Percentiles rank a stretch among this genome's conserved stretches.
Conservation (phyloP, 2,888 invertebrate genomes). For the Cosmopolites sordidus region DNA sequence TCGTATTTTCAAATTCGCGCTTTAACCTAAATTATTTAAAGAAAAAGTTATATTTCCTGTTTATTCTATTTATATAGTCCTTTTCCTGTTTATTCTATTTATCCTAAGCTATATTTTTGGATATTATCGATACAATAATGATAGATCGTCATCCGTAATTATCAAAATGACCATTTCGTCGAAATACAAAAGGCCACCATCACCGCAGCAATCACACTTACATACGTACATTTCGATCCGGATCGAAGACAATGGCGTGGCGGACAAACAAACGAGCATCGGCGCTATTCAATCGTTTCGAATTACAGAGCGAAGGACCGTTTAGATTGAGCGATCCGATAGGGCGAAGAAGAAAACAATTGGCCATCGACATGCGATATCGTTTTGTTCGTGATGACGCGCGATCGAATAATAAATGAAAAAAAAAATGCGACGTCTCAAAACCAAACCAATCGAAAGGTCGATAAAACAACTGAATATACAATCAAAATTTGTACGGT, state of each 20-base stretch:
- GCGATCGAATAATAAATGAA: no score
- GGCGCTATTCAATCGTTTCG: slow-evolving; percentile 26
- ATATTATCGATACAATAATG: no score
- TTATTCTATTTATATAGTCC: no score
- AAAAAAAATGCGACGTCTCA: no score
- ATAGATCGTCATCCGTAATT: not conserved
- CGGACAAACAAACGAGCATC: slow-evolving; percentile 24
- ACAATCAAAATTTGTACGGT: no score
- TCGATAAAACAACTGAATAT: no score
- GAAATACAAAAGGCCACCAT: slow-evolving; percentile 19
- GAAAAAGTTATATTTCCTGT: no score
- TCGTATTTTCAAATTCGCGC: no score
- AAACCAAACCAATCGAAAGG: no score
- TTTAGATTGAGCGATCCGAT: slow-evolving; percentile 27
- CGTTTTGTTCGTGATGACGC: slow-evolving; percentile 2
- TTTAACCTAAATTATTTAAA: no score
- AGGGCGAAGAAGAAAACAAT: slow-evolving; percentile 16
- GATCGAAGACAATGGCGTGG: slow-evolving; percentile 14
- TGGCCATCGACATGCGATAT: slow-evolving; percentile 20
- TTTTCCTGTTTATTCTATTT: no score
- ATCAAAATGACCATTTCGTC: slow-evolving; percentile 5
- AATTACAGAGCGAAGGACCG: slow-evolving; percentile 25
- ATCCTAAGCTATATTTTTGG: no score
- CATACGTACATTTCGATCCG: not conserved
- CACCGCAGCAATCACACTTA: slow-evolving; percentile 5